A percentile compares a stretch with the other conserved stretches of the same genome.
Conservation (phyloP, 2,888 invertebrate genomes). For the Erebia epiphron region DNA sequence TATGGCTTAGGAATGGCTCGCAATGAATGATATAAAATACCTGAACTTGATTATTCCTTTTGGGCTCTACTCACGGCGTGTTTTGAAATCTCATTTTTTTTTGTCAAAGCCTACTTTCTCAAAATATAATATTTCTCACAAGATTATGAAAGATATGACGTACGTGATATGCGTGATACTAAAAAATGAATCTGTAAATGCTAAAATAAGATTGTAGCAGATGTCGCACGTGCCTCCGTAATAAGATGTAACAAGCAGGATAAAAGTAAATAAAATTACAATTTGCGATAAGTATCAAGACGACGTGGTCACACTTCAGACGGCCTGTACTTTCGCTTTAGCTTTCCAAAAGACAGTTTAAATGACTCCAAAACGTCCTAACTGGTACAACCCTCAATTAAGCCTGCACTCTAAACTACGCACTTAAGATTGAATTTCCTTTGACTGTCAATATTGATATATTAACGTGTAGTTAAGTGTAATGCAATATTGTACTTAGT, state of each 20-base stretch:
- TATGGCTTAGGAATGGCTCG: too few species aligned
- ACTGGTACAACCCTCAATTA: constrained; percentile 37
- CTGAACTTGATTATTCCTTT: too few species aligned
- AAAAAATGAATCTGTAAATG: not conserved
- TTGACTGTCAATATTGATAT: constrained; percentile 20
- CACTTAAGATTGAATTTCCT: constrained; percentile 23
- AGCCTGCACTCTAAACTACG: constrained; percentile 31
- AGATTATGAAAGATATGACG: not conserved
- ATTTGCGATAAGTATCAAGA: constrained; percentile 62
- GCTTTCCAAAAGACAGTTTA: constrained; percentile 73
- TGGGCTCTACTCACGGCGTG: too few species aligned
- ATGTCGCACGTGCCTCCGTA: constrained; percentile 8
- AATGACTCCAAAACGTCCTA: constrained; percentile 52
- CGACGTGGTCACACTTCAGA: constrained; percentile 57
- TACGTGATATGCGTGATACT: not conserved
- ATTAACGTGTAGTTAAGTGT: constrained; percentile 21
- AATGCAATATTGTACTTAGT: constrained; percentile 31
- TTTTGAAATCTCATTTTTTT: too few species aligned
- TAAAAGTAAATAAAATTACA: constrained; percentile 33
- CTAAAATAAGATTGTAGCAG: not conserved
- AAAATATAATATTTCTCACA: not conserved
- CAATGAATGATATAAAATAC: too few species aligned
- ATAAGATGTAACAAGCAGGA: constrained; percentile 21
- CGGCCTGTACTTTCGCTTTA: constrained; percentile 71
- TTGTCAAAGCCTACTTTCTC: too few species aligned